A percentile compares a stretch with the other conserved stretches of the same genome.
phyloP scores from a whole-genome alignment of 2,113 vertebrate genomes.

The Dryoscopus gambensis region DNA sequence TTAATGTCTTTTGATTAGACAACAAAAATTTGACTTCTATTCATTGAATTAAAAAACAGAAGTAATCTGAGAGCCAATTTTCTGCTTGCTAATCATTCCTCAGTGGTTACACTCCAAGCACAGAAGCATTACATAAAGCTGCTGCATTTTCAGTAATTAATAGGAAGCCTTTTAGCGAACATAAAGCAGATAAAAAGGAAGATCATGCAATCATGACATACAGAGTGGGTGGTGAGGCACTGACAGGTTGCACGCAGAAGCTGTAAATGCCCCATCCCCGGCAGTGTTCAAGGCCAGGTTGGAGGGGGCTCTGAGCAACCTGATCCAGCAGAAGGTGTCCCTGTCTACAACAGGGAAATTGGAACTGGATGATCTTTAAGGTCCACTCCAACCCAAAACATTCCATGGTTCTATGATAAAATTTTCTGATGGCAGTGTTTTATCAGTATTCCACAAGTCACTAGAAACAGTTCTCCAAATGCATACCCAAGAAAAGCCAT shows the following conservation, averaged over 20 bases:
- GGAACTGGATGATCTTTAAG: not conserved
- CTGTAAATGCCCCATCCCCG: not conserved
- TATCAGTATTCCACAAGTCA: not conserved
- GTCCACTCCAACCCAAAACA: not conserved
- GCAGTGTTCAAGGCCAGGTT: not conserved
- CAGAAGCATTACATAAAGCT: not conserved
- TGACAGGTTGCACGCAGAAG: not conserved
- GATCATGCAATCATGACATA: not conserved
- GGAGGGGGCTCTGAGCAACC: not conserved
- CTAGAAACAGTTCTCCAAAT: not conserved
- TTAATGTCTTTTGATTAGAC: not conserved
- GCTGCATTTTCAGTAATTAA: not conserved
- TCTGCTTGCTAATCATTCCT: not conserved
- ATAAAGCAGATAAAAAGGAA: not conserved
- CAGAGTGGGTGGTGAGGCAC: not conserved
- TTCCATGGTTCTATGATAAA: not conserved
- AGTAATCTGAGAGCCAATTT: not conserved
- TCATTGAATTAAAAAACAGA: not conserved
- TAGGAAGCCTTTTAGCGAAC: not conserved
- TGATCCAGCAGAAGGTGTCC: not conserved
- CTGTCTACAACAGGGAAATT: not conserved
- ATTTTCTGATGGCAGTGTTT: not conserved
- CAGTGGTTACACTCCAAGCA: not conserved
- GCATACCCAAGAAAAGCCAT: not conserved
- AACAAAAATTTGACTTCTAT: not conserved